phyloP scores from a whole-genome alignment of 2,113 vertebrate species.

The Parotia lawesii region DNA sequence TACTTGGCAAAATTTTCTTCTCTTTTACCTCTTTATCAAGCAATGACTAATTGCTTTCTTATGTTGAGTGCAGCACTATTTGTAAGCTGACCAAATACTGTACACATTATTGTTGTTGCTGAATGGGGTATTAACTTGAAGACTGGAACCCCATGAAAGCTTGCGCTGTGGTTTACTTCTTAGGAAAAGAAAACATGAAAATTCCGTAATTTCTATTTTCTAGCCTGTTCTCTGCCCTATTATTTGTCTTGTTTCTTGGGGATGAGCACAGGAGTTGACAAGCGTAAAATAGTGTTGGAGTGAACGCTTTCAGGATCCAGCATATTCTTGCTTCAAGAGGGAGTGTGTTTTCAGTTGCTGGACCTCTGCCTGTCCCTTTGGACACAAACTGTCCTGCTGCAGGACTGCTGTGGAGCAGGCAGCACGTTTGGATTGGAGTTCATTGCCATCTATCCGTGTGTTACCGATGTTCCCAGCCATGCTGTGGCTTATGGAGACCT shows the following conservation, averaged over 20 bases:
- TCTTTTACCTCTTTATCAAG: constrained; percentile 6
- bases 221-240: neutral
- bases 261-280: neutral
- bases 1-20: constrained; percentile 27
- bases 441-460: neutral
- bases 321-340: neutral
- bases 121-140: neutral
- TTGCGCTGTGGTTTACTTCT: neutral
- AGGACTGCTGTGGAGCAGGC: neutral
- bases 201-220: neutral
- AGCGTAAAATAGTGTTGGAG: neutral
- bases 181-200: neutral
- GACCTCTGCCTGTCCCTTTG: neutral
- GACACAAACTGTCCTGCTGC: neutral
- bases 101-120: neutral
- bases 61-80: neutral
- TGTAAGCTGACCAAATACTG: constrained; percentile 6
- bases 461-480: neutral
- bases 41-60: constrained; percentile 41
- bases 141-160: neutral
- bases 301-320: neutral
- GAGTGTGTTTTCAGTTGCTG: neutral
- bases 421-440: neutral
- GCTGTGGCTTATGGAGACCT: neutral
- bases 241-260: neutral